phyloP scores from a whole-genome alignment of 1,140 invertebrate genomes.

The Trichomalopsis sarcophagae region DNA sequence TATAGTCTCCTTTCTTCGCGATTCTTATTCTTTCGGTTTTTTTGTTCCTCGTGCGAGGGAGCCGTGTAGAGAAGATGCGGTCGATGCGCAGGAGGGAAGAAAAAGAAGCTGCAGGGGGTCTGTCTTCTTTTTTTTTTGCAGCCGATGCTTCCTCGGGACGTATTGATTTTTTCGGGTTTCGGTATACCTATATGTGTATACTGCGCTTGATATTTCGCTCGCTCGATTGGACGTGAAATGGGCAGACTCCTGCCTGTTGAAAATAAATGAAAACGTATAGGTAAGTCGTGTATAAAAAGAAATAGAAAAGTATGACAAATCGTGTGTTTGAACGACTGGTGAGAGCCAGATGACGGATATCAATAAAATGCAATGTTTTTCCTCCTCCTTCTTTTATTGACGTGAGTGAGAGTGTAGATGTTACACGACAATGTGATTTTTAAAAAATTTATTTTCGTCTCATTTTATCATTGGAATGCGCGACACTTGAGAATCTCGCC shows the following conservation, averaged over 20 bases:
- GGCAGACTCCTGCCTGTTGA: too few species aligned
- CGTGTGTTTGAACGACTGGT: conserved; percentile 11
- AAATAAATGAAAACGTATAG: too few species aligned
- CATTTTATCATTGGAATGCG: conserved; percentile 65
- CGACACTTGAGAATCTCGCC: conserved; percentile 54
- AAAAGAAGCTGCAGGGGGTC: conserved; percentile 49
- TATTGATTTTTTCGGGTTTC: conserved; percentile 50
- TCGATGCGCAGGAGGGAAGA: conserved; percentile 28
- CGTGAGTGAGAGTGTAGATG: conserved; percentile 62
- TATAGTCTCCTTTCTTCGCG: background rate
- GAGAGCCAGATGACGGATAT: background rate
- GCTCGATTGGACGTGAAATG: background rate
- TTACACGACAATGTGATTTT: conserved; percentile 62
- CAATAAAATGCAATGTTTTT: conserved; percentile 52
- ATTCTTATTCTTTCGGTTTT: conserved; percentile 6
- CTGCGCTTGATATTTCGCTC: background rate
- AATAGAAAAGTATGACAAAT: conserved; percentile 7
- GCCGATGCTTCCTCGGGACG: conserved; percentile 1
- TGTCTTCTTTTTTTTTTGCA: conserved; percentile 38
- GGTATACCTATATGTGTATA: background rate
- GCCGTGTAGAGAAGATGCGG: conserved; percentile 14
- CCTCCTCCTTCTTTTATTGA: conserved; percentile 65
- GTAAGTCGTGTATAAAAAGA: too few species aligned
- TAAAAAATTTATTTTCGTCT: conserved; percentile 50
- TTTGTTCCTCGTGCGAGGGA: background rate